Evolutionary conservation across 1,140 invertebrate species (phyloP).

Genomic region (Philopotamus ludificatus): DNA sequence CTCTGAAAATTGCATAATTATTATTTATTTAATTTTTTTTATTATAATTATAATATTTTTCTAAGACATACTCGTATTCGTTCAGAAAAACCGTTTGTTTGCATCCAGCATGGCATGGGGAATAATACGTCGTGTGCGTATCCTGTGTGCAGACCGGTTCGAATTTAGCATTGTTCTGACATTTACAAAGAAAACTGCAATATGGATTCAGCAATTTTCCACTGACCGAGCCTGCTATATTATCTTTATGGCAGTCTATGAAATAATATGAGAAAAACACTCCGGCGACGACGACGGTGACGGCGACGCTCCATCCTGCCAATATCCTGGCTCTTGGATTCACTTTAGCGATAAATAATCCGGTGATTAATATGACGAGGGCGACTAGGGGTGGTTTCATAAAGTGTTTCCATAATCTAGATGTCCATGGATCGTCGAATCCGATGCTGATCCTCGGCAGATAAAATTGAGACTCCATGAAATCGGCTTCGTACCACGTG

Average conservation of each 20-base stretch:
- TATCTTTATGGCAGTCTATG: conserved; percentile 57
- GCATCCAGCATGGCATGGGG: conserved; percentile 72
- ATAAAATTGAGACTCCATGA: conserved; percentile 61
- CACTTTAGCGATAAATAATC: conserved; percentile 61
- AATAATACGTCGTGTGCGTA: conserved; percentile 61
- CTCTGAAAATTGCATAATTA: conserved; percentile 41
- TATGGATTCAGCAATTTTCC: conserved; percentile 51
- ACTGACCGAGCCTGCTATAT: conserved; percentile 49
- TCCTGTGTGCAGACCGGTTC: conserved; percentile 65
- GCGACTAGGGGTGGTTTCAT: conserved; percentile 64
- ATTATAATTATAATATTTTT: conserved; percentile 18
- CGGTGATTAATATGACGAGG: conserved; percentile 60
- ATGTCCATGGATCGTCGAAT: conserved; percentile 57
- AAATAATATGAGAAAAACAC: conserved; percentile 62
- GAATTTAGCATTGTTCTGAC: conserved; percentile 61
- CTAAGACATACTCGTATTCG: conserved; percentile 43
- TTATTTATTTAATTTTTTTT: conserved; percentile 22
- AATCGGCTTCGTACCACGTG: conserved; percentile 56
- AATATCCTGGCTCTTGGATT: conserved; percentile 58
- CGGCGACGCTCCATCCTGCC: conserved; percentile 59
- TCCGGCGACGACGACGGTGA: conserved; percentile 50
- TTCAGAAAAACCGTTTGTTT: conserved; percentile 45
- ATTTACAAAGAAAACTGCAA: conserved; percentile 65
- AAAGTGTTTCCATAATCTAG: conserved; percentile 55
- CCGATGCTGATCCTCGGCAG: conserved; percentile 59